phyloP scores from a whole-genome alignment of 1,140 invertebrate genomes.

The Brachionus koreanus region DNA sequence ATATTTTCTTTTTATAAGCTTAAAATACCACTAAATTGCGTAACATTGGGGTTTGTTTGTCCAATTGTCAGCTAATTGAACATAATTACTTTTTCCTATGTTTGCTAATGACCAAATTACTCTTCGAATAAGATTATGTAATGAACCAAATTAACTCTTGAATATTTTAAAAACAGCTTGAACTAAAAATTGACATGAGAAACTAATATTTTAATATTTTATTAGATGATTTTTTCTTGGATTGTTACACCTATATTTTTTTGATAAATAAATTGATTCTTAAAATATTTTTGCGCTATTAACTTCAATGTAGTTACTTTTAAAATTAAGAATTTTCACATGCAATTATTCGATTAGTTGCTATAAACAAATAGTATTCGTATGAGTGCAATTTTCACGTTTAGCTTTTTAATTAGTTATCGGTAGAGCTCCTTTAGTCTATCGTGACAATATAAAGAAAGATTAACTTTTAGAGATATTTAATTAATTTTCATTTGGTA shows the following conservation, averaged over 20 bases:
- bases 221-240: background rate
- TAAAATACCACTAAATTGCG: background rate
- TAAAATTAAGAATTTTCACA: background rate
- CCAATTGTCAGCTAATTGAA: constrained; percentile 1
- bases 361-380: background rate
- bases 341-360: background rate
- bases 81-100: background rate
- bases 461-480: background rate
- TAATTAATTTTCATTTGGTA: no score
- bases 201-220: background rate
- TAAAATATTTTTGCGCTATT: background rate
- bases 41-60: background rate
- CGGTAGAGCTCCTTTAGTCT: background rate
- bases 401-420: background rate
- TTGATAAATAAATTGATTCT: background rate
- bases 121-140: background rate
- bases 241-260: background rate
- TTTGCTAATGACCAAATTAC: background rate
- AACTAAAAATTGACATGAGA: background rate
- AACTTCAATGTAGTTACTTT: background rate
- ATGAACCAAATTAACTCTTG: background rate
- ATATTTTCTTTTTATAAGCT: constrained; percentile 5
- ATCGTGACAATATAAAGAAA: background rate
- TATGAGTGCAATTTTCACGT: background rate
- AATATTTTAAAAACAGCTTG: background rate